Evolutionary conservation across 2,797 vertebrate genomes (phyloP).

Genomic region (Chloroceryle amazona): DNA sequence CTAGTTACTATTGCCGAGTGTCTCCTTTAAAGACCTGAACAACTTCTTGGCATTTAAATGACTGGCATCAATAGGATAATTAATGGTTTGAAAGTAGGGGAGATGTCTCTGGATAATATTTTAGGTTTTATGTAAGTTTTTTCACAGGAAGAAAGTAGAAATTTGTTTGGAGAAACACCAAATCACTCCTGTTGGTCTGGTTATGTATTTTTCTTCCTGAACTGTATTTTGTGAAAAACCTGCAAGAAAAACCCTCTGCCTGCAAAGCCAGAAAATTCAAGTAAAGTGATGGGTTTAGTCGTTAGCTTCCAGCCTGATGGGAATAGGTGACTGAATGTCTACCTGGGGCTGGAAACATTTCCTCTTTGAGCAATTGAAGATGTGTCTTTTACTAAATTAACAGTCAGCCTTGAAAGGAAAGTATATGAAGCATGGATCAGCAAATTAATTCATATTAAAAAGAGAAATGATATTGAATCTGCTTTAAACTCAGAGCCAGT

Average conservation of each 20-base stretch:
- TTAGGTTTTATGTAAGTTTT: not conserved
- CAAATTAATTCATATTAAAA: conserved; percentile 48
- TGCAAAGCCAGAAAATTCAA: not conserved
- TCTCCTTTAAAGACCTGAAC: not conserved
- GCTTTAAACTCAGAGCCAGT: not conserved
- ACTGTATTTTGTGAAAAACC: not conserved
- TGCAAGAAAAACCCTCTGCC: not conserved
- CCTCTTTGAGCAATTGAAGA: not conserved
- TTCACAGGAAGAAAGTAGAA: not conserved
- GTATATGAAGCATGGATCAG: conserved; percentile 15
- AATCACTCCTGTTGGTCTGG: not conserved
- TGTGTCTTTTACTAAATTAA: conserved; percentile 39
- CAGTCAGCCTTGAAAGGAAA: conserved; percentile 44
- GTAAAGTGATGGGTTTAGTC: not conserved
- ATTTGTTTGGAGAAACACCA: not conserved
- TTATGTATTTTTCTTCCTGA: not conserved
- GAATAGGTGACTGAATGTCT: not conserved
- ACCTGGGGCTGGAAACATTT: not conserved
- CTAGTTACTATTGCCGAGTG: not conserved
- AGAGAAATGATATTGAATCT: not conserved
- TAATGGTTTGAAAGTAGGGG: not conserved
- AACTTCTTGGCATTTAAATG: not conserved
- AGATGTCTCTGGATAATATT: not conserved
- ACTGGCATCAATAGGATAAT: not conserved
- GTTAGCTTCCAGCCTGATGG: not conserved